Evolutionary conservation across 1,140 invertebrate species (phyloP).

Genomic region (Gryon sp.): DNA sequence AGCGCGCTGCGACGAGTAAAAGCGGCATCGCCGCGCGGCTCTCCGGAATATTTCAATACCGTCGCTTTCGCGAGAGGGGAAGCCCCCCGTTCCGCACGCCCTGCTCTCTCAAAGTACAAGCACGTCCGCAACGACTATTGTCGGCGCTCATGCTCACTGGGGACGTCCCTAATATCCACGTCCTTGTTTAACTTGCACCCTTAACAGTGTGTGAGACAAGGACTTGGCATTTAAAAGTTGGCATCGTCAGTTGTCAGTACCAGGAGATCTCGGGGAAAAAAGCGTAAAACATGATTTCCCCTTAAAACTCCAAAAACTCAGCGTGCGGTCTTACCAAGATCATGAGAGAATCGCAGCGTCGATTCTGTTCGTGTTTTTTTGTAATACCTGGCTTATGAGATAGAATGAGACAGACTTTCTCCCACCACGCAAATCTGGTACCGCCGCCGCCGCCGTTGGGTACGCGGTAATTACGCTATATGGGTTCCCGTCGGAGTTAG

Average conservation of each 20-base stretch:
- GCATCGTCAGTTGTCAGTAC: background rate
- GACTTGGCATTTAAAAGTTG: background rate
- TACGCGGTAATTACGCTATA: conserved; percentile 23
- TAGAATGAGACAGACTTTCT: background rate
- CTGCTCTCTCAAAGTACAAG: conserved; percentile 61
- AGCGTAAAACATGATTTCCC: too few relatives aligned
- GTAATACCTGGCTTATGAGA: background rate
- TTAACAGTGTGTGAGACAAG: background rate
- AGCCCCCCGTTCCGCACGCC: conserved; percentile 47
- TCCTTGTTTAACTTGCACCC: background rate
- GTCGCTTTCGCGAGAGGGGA: conserved; percentile 61
- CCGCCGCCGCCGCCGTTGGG: conserved; percentile 7
- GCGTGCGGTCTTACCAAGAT: background rate
- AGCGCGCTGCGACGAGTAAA: conserved; percentile 65
- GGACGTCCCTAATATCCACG: conserved; percentile 8
- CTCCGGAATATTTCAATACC: conserved; percentile 75
- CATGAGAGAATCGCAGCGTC: background rate
- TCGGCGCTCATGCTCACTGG: conserved; percentile 18
- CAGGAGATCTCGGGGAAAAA: background rate
- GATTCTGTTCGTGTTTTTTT: background rate
- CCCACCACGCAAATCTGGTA: background rate
- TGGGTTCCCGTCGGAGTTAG: conserved; percentile 14
- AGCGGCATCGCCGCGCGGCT: conserved; percentile 80
- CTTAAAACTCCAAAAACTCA: too few relatives aligned
- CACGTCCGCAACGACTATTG: conserved; percentile 22